These are phyloP conservation scores for Hyalella azteca DNA, from an alignment of 2,888 invertebrate genomes.

Conservation along the genomic window DNA sequence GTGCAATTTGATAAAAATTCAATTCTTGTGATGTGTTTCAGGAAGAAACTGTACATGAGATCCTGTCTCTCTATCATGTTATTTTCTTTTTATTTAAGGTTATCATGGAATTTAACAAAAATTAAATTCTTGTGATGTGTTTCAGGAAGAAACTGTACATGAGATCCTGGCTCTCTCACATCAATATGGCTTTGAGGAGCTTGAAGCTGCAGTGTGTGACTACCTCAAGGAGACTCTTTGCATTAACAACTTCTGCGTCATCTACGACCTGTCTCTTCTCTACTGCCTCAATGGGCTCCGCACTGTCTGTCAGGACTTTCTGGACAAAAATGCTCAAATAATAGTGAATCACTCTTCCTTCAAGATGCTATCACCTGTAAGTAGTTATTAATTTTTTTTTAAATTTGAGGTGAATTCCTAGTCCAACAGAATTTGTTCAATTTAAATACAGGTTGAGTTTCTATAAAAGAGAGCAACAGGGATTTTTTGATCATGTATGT, in stretches of 20 bases:
- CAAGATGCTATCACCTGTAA: constrained; percentile 80
- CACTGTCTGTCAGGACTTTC: constrained; percentile 84
- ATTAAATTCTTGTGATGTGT: too few relatives aligned
- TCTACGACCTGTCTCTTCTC: constrained; percentile 87
- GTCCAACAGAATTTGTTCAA: background rate
- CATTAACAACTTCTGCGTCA: constrained; percentile 89
- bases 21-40: too few relatives aligned
- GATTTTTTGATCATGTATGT: too few relatives aligned
- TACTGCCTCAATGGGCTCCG: constrained; percentile 70
- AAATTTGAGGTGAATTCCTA: background rate
- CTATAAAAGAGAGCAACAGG: too few relatives aligned
- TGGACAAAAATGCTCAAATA: constrained; percentile 87
- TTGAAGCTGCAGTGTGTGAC: constrained; percentile 91
- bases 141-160: constrained; percentile 66
- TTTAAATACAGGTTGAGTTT: too few relatives aligned
- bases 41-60: too few relatives aligned
- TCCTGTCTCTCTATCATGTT: too few relatives aligned
- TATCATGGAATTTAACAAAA: too few relatives aligned
- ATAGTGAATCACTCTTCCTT: constrained; percentile 86
- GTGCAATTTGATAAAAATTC: too few relatives aligned
- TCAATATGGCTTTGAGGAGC: constrained; percentile 90
- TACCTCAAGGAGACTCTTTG: constrained; percentile 88
- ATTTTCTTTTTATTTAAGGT: too few relatives aligned
- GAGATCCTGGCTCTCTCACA: constrained; percentile 85
- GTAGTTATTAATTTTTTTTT: constrained; percentile 61